Base-by-base conservation (phyloP, 2,888 invertebrate genomes). In the Sarcophaga carnaria region DNA sequence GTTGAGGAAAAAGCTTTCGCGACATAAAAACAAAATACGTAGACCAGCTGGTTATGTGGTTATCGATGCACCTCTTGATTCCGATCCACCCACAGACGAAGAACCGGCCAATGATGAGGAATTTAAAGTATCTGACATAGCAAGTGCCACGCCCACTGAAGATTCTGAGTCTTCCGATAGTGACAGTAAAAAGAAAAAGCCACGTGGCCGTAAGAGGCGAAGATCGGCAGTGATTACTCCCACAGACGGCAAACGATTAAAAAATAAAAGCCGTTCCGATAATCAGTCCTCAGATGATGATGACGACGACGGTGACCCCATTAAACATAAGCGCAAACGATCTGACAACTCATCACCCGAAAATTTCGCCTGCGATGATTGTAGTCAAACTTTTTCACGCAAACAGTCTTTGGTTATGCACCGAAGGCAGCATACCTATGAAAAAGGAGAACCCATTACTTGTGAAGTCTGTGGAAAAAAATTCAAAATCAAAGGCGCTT, bases 351-450 rank as follows among this genome's bases (percentile, higher is more conserved):
- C 60, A 59, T 88, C 88, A 25, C 83, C 88, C 0, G 89, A 88
- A 64, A 85, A 81, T 17, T 89, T 87, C 47, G 87, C 88, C 14
- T 92, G 93, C 69, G 90, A 90, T 59, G 90, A 94, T 84, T 95
- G 95, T 89, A 91, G 94, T 76, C 93, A 94, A 87, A 90, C 93
- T 60, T 94, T 95, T 88, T 91, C 94, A 2, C 94, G 94, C 79
- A 93, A 94, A 67, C 94, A 94, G 71, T 94, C 94, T 67, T 91
- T 95, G 37, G 93, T 94, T 66, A 92, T 94, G 87, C 95, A 95
- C 88, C 92, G 94, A 76, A 94, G 94, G 80, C 93, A 92, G 12
- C 95, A 95, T 87, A 91, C 90, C 6, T 93, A 90, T 11, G 91
- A 92, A 59, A 92, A 91, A 47, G 92, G 92, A 60, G 92, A 93